Conservation (phyloP, 2,888 invertebrate species). For the Phaonia tiefii region DNA sequence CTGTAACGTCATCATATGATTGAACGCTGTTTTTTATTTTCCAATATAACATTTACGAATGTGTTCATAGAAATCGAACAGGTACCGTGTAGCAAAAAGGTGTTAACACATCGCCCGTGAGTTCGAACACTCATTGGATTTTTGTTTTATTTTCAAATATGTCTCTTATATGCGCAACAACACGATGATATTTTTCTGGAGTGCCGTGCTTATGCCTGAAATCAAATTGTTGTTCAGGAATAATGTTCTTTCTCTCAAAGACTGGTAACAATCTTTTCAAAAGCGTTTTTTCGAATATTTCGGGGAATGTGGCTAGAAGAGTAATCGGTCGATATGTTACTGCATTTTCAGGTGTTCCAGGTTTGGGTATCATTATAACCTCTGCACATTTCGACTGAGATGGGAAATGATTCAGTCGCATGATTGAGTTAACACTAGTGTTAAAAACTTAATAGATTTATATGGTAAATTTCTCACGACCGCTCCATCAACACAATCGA, state of each 20-base stretch:
- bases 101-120: too few species aligned
- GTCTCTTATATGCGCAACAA: neutral
- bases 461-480: conserved; percentile 14
- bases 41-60: too few species aligned
- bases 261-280: conserved; percentile 32
- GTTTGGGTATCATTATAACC: conserved; percentile 37
- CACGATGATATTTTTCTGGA: neutral
- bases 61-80: too few species aligned
- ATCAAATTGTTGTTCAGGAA: conserved; percentile 42
- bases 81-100: too few species aligned
- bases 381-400: conserved; percentile 40
- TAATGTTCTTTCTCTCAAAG: conserved; percentile 28
- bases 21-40: too few species aligned
- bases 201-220: conserved; percentile 26
- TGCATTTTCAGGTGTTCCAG: conserved; percentile 6
- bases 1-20: too few species aligned
- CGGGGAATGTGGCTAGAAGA: neutral
- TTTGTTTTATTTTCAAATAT: neutral
- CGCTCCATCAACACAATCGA: conserved; percentile 28
- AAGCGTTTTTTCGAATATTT: conserved; percentile 44
- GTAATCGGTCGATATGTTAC: conserved; percentile 27
- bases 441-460: conserved; percentile 36
- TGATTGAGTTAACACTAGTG: conserved; percentile 27
- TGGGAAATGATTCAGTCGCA: conserved; percentile 25
- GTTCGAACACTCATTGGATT: too few species aligned